phyloP scores from a whole-genome alignment of 1,140 invertebrate species.

The Mya arenaria region DNA sequence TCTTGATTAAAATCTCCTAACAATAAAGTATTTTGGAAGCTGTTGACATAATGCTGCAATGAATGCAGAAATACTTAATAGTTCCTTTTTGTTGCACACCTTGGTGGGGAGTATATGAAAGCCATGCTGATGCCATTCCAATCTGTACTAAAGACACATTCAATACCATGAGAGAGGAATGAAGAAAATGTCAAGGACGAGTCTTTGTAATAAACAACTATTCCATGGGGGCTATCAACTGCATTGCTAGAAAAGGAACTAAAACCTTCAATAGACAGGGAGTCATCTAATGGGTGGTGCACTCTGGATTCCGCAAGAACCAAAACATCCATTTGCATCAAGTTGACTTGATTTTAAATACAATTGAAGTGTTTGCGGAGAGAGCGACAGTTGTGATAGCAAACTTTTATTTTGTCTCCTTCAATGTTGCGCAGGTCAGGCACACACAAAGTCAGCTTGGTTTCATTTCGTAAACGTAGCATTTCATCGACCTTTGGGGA shows the following conservation, averaged over 20 bases:
- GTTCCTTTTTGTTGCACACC: background rate
- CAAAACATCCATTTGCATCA: conserved; percentile 32
- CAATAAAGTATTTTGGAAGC: conserved; percentile 3
- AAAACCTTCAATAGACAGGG: background rate
- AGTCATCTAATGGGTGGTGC: background rate
- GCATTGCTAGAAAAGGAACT: background rate
- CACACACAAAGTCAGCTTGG: background rate
- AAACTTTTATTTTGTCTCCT: conserved; percentile 14
- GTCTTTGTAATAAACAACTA: background rate
- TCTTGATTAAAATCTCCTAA: conserved; percentile 52
- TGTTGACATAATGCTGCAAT: background rate
- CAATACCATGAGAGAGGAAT: background rate
- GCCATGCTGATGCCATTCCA: background rate
- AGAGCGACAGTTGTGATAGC: conserved; percentile 50
- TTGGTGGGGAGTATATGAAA: conserved; percentile 25
- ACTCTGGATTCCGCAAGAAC: conserved; percentile 49
- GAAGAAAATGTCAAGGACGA: background rate
- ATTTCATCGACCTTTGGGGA: conserved; percentile 55
- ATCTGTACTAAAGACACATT: background rate
- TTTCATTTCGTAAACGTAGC: conserved; percentile 40
- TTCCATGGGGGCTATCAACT: background rate
- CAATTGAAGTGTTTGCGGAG: conserved; percentile 45
- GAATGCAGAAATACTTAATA: background rate
- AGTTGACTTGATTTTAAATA: conserved; percentile 32
- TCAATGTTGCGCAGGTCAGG: conserved; percentile 13